Evolutionary conservation across 2,888 invertebrate species (phyloP), one percentile per base, ranked within the genome.

Genomic region (Neelides folsomi): DNA sequence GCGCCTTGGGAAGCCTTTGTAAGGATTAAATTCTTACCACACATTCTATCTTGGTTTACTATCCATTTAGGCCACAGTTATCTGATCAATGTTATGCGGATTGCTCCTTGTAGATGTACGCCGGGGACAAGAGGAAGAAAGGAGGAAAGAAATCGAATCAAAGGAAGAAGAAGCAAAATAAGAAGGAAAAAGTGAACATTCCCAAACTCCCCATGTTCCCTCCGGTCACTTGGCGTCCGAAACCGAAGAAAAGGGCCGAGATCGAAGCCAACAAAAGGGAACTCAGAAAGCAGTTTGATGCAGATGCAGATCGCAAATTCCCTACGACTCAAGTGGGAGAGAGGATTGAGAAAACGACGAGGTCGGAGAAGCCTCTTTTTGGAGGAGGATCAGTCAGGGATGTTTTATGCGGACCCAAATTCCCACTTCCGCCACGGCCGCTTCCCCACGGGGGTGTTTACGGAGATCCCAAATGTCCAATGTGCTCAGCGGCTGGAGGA

Each of bases 341-440:
- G 36, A 44, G 43, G 10, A 44, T 13, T 20, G 58, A 58, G 45
- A 54, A 54, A 41, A 58, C 58, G 1, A 54, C 58, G 8, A 36
- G 58, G 27, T 52, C 56, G 10, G 13, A 42, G 15, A 43, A 49
- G 13, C 58, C 58, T 0, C 37, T 58, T 2, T 35, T 44, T 38
- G 20, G 19, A 53, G 56, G 53, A 19, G 63, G 63, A 2, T 62
- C 63, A 0, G 54, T 63, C 12, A 44, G 58, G 15, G 59, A 60
- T 52, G 61, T 62, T 6, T 52, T 60, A 35, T 63, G 63, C 44
- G 57, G 60, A 9, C 55, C 58, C 20, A 52, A 47, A n/a, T 62
- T 53, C 44, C 63, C 63, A 7, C 47, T 63, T 3, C 58, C 61
- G 2, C 61, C 63, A n/a, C 49, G 63, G 12, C 63, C 63, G 8